These are phyloP conservation scores for Nemapogon koenigi DNA, from an alignment of 2,888 invertebrate genomes.

Conservation along the genomic window DNA sequence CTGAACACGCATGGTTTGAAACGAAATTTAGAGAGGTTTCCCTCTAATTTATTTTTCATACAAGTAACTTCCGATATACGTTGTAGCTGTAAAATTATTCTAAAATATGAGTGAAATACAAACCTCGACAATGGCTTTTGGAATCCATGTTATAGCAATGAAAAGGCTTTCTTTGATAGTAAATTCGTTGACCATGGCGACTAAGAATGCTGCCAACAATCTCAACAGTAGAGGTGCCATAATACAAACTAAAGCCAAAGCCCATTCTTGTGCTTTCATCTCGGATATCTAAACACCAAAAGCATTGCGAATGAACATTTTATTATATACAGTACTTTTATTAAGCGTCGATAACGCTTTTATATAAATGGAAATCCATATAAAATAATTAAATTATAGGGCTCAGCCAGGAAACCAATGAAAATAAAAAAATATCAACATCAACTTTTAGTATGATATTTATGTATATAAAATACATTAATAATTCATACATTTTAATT, in stretches of 20 bases:
- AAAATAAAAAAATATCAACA: too few relatives aligned
- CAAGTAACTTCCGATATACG: neutral
- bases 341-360: too few relatives aligned
- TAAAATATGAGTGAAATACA: slow-evolving; percentile 11
- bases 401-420: too few relatives aligned
- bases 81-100: neutral
- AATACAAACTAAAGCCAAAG: slow-evolving; percentile 39
- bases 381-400: too few relatives aligned
- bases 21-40: too few relatives aligned
- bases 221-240: slow-evolving; percentile 39
- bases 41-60: neutral
- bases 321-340: too few relatives aligned
- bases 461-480: too few relatives aligned
- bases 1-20: too few relatives aligned
- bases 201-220: slow-evolving; percentile 43
- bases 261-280: slow-evolving; percentile 33
- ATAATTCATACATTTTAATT: too few relatives aligned
- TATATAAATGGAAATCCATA: too few relatives aligned
- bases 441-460: too few relatives aligned
- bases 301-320: too few relatives aligned
- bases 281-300: slow-evolving; percentile 25
- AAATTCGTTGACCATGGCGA: slow-evolving; percentile 39
- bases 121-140: slow-evolving; percentile 58
- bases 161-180: slow-evolving; percentile 47
- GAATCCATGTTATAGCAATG: slow-evolving; percentile 51